A percentile compares a stretch with the other conserved stretches of the same genome.
Conservation (phyloP, 2,797 vertebrate genomes). For the Carcharodon carcharias region DNA sequence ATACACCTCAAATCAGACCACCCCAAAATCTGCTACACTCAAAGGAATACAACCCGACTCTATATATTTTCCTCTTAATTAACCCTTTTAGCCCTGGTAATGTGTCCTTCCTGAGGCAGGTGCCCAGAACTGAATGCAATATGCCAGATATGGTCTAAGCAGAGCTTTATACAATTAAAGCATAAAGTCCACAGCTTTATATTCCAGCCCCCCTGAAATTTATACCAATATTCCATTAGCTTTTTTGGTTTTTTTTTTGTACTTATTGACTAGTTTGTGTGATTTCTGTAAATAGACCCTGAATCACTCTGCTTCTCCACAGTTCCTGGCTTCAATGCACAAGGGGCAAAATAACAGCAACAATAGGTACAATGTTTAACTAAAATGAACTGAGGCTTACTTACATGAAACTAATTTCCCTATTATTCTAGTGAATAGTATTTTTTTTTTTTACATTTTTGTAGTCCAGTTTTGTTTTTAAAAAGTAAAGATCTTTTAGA, state of each 20-base stretch:
- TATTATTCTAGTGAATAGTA: neutral
- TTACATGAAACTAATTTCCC: neutral
- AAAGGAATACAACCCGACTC: neutral
- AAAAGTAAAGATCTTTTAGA: neutral
- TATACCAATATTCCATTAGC: neutral
- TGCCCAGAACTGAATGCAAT: too few species aligned
- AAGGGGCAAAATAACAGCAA: neutral
- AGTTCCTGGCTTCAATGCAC: neutral
- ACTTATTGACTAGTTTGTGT: neutral
- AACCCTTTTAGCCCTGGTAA: neutral
- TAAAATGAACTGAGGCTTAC: neutral
- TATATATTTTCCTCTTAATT: neutral
- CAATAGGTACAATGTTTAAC: neutral
- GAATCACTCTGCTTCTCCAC: neutral
- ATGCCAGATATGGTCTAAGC: too few species aligned
- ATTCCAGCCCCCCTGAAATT: neutral
- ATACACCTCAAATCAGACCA: neutral
- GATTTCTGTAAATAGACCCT: too few species aligned
- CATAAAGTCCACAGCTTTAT: neutral
- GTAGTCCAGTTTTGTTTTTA: neutral
- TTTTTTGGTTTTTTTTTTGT: neutral
- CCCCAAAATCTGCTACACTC: neutral
- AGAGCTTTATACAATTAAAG: neutral
- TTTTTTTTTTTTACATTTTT: neutral
- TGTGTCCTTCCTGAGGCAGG: too few species aligned